Conservation (phyloP, 1,140 invertebrate genomes). For the Bombus waltoni region DNA sequence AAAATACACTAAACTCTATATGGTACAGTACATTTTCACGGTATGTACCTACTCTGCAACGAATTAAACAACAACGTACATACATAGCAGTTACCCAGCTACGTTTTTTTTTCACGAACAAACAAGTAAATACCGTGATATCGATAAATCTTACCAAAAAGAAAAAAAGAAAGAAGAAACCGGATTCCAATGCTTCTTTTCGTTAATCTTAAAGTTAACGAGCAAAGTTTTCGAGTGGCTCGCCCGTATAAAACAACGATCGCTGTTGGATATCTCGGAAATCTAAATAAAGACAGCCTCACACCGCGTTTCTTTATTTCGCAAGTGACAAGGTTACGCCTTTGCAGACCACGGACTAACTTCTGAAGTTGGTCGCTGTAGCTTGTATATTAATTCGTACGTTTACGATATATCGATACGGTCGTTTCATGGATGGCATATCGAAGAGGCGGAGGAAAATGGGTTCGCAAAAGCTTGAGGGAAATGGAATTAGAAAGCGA, state of each 20-base stretch:
- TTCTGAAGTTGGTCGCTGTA: too few species aligned
- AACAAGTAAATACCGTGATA: background rate
- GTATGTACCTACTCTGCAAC: background rate
- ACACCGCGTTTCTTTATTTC: background rate
- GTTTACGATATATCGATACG: background rate
- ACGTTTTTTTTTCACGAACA: background rate
- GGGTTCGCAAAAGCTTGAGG: too few species aligned
- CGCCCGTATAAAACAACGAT: constrained; percentile 1
- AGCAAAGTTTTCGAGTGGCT: background rate
- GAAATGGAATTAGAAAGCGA: background rate
- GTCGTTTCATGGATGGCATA: background rate
- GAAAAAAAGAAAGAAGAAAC: background rate
- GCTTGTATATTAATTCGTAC: too few species aligned
- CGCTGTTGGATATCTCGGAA: constrained; percentile 10
- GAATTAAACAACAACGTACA: background rate
- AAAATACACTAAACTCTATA: background rate
- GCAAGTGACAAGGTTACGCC: background rate
- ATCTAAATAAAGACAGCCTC: constrained; percentile 24
- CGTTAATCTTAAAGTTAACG: background rate
- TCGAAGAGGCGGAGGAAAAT: background rate
- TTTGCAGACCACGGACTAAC: too few species aligned
- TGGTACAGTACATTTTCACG: constrained; percentile 1
- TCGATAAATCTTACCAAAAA: background rate
- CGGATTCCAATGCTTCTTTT: background rate
- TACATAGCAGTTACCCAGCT: background rate